A percentile compares a stretch with the other conserved stretches of the same genome.
These are phyloP conservation scores for Microdon myrmicae DNA, from an alignment of 2,888 invertebrate genomes.

Conservation along the genomic window DNA sequence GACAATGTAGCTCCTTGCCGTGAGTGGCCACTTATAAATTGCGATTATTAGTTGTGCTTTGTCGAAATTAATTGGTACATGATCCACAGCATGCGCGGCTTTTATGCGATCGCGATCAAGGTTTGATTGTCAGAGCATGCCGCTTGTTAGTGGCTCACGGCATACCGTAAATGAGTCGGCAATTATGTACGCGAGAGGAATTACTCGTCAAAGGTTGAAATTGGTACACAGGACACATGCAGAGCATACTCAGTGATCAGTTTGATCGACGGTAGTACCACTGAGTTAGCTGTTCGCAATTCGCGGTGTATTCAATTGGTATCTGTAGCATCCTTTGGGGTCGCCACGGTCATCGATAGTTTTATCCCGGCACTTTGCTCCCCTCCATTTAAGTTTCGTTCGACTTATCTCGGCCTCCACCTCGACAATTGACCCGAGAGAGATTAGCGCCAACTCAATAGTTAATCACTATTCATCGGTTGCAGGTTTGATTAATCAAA, in stretches of 20 bases:
- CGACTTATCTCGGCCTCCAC: slow-evolving; percentile 29
- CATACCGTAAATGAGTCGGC: slow-evolving; percentile 33
- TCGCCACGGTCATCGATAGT: too few species aligned
- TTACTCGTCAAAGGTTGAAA: too few species aligned
- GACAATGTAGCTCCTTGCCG: slow-evolving; percentile 32
- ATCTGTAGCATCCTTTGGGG: too few species aligned
- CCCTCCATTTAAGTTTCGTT: too few species aligned
- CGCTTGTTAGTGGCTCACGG: slow-evolving; percentile 36
- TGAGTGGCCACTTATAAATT: slow-evolving; percentile 51
- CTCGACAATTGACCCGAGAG: slow-evolving; percentile 33
- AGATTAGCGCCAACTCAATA: slow-evolving; percentile 20
- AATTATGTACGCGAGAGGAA: slow-evolving; percentile 3
- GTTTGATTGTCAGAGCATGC: slow-evolving; percentile 40
- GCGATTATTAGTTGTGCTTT: slow-evolving; percentile 54
- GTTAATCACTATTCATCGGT: too few species aligned
- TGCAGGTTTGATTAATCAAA: slow-evolving; percentile 44
- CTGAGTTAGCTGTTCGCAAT: too few species aligned
- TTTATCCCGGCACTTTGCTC: too few species aligned
- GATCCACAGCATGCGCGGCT: slow-evolving; percentile 31
- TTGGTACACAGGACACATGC: too few species aligned
- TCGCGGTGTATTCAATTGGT: too few species aligned
- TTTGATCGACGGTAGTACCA: too few species aligned
- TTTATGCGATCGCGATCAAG: not conserved
- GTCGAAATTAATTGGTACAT: slow-evolving; percentile 56
- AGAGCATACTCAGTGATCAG: too few species aligned